Percentiles rank a stretch among this genome's conserved stretches.
Evolutionary conservation across 2,113 vertebrate species (phyloP).

Genomic region (Empidonax traillii): DNA sequence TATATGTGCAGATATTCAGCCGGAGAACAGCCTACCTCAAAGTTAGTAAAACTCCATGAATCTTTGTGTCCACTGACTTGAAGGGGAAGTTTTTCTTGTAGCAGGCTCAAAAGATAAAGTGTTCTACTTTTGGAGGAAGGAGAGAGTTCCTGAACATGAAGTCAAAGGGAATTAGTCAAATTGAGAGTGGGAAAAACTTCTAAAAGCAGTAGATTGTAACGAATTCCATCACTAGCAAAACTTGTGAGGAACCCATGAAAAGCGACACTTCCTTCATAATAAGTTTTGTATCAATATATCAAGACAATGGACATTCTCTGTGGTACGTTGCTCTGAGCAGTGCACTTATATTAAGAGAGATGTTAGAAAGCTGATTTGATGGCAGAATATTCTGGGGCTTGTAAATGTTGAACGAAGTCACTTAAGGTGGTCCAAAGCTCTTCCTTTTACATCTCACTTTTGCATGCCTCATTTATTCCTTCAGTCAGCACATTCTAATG

Average conservation of each 20-base stretch:
- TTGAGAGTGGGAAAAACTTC: neutral
- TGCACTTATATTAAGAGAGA: neutral
- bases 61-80: neutral
- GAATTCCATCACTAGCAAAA: neutral
- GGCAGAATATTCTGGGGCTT: neutral
- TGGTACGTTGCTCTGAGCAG: neutral
- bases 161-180: neutral
- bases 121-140: neutral
- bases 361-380: neutral
- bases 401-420: neutral
- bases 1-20: fast-evolving
- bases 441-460: neutral
- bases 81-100: neutral
- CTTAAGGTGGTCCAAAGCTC: neutral
- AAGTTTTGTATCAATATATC: neutral
- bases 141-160: neutral
- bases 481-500: neutral
- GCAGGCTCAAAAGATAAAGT: neutral
- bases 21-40: neutral
- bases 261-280: neutral
- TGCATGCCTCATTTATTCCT: neutral
- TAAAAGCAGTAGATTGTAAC: neutral
- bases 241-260: neutral
- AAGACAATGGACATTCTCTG: neutral
- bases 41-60: neutral